phyloP scores from a whole-genome alignment of 37 sponge, comb jelly and placozoan genomes.

The Aplysina aerophoba region DNA sequence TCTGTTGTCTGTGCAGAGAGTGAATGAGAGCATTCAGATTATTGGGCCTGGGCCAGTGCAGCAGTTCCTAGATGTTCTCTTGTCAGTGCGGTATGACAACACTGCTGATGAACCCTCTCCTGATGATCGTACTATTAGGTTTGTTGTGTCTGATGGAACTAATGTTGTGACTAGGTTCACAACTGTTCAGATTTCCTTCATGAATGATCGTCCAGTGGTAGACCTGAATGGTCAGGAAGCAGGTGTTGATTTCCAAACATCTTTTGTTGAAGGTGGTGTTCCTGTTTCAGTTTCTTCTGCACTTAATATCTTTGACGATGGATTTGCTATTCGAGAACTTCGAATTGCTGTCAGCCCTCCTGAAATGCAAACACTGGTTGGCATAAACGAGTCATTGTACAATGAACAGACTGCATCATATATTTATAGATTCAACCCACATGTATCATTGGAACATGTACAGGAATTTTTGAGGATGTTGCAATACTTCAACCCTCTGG shows the following conservation, averaged over 20 bases:
- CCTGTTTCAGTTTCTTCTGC: slow-evolving; percentile 29
- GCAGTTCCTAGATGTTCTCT: slow-evolving; percentile 39
- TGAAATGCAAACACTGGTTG: neutral
- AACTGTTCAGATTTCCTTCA: slow-evolving; percentile 21
- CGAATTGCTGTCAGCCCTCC: neutral
- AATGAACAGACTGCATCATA: neutral
- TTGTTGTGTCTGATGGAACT: slow-evolving; percentile 2
- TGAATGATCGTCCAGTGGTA: slow-evolving; percentile 59
- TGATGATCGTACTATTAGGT: neutral
- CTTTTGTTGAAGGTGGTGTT: slow-evolving; percentile 41
- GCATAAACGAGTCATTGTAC: neutral
- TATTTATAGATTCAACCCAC: neutral
- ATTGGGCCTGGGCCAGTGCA: slow-evolving; percentile 33
- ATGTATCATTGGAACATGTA: slow-evolving; percentile 1
- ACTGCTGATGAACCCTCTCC: slow-evolving; percentile 60
- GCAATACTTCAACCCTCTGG: slow-evolving; percentile 14
- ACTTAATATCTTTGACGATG: neutral
- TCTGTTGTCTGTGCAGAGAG: slow-evolving; percentile 1
- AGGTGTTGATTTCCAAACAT: neutral
- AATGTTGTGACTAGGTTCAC: neutral
- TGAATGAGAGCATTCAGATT: neutral
- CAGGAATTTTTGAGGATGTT: slow-evolving; percentile 28
- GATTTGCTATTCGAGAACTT: neutral
- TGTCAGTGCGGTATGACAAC: slow-evolving; percentile 53
- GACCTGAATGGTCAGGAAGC: slow-evolving; percentile 6